These are phyloP conservation scores for Archips xylosteana DNA, from an alignment of 2,888 invertebrate genomes.

Conservation along the genomic window DNA sequence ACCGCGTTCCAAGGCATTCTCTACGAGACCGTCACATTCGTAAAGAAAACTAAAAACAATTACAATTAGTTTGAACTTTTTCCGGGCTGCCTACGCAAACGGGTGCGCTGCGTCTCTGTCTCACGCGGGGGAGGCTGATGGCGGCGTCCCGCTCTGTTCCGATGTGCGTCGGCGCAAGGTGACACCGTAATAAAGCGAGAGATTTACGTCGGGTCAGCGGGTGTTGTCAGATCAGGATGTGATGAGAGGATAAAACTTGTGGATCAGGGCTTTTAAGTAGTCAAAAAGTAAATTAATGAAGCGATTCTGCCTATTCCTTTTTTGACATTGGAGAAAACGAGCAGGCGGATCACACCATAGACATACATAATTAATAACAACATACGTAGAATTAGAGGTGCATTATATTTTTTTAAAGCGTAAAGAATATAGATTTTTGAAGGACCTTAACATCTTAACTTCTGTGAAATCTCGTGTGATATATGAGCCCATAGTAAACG, in stretches of 20 bases:
- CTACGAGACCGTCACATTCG: constrained; percentile 15
- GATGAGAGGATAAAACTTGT: background rate
- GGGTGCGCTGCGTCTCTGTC: constrained; percentile 45
- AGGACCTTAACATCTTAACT: no score
- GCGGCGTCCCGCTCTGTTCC: constrained; percentile 66
- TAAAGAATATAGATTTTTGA: no score
- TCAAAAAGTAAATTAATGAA: background rate
- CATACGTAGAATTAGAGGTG: no score
- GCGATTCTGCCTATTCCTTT: no score
- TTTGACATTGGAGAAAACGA: no score
- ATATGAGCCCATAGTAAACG: no score
- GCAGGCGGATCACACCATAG: no score
- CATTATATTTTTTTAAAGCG: no score
- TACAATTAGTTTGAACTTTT: constrained; percentile 34
- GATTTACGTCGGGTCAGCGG: constrained; percentile 48
- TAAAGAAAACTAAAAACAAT: constrained; percentile 31
- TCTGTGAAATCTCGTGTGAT: no score
- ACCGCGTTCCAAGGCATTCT: constrained; percentile 5
- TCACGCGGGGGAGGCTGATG: constrained; percentile 55
- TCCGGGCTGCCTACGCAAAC: constrained; percentile 40
- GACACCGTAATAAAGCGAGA: constrained; percentile 63
- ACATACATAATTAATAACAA: no score
- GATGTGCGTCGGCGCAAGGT: constrained; percentile 56
- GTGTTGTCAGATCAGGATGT: constrained; percentile 23
- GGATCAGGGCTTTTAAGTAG: background rate